A percentile compares a stretch with the other conserved stretches of the same genome.
Conservation (phyloP, 2,113 vertebrate species). For the Platichthys stellatus region DNA sequence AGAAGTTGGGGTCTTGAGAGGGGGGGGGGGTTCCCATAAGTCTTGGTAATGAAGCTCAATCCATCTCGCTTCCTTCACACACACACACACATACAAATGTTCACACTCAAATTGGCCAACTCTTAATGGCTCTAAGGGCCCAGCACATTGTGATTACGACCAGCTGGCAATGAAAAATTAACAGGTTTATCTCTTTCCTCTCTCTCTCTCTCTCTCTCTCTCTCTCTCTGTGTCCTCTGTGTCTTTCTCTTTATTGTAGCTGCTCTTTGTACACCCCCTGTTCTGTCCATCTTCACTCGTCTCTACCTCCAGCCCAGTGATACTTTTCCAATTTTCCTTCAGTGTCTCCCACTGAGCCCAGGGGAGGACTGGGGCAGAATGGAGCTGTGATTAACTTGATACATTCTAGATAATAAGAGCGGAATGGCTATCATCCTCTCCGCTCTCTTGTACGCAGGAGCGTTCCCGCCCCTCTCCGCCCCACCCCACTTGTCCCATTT, state of each 20-base stretch:
- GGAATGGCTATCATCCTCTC: slow-evolving; percentile 76
- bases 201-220: slow-evolving; percentile 62
- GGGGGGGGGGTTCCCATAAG: slow-evolving; percentile 59
- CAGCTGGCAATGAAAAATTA: slow-evolving; percentile 82
- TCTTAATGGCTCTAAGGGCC: slow-evolving; percentile 77
- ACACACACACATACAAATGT: slow-evolving; percentile 27
- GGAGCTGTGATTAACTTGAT: slow-evolving; percentile 83
- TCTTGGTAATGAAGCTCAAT: slow-evolving; percentile 77
- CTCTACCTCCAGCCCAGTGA: slow-evolving; percentile 68
- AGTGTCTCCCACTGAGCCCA: slow-evolving; percentile 73
- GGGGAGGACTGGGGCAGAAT: slow-evolving; percentile 73
- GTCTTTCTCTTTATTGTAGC: slow-evolving; percentile 67
- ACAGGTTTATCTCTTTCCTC: slow-evolving; percentile 82
- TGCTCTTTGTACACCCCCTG: slow-evolving; percentile 46
- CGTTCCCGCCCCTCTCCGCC: slow-evolving; percentile 23
- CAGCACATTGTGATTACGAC: slow-evolving; percentile 79
- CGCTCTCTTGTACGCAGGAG: slow-evolving; percentile 61
- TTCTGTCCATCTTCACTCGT: slow-evolving; percentile 68
- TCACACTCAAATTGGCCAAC: slow-evolving; percentile 68
- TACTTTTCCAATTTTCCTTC: slow-evolving; percentile 81
- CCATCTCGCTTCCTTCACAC: slow-evolving; percentile 54
- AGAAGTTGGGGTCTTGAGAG: slow-evolving; percentile 45
- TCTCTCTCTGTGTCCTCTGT: slow-evolving; percentile 50
- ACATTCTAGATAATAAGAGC: slow-evolving; percentile 82
- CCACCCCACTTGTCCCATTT: slow-evolving; percentile 40